A percentile compares a stretch with the other conserved stretches of the same genome.
phyloP scores from a whole-genome alignment of 2,888 invertebrate genomes.

The Diadegma fenestrale region DNA sequence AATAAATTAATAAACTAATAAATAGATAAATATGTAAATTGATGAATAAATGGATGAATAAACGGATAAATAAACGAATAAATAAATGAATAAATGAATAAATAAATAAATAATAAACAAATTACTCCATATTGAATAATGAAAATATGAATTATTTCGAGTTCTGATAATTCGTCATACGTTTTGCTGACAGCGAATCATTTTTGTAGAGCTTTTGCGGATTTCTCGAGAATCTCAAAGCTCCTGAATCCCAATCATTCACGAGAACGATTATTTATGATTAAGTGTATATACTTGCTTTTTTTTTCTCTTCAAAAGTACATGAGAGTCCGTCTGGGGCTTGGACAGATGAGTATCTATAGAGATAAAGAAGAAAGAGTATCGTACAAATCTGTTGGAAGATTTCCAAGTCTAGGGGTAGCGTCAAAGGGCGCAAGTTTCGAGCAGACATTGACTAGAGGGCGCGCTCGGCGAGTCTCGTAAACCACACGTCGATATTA shows the following conservation, averaged over 20 bases:
- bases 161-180: background rate
- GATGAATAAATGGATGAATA: no score
- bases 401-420: conserved; percentile 6
- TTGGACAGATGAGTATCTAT: background rate
- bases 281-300: background rate
- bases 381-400: background rate
- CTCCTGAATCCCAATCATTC: background rate
- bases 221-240: background rate
- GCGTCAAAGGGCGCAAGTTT: background rate
- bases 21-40: no score
- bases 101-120: no score
- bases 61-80: no score
- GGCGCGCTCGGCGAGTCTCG: conserved; percentile 43
- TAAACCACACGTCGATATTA: conserved; percentile 63
- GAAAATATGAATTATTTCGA: no score
- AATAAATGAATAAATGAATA: no score
- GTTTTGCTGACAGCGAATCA: background rate
- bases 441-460: background rate
- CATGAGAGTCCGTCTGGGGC: background rate
- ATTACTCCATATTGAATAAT: no score
- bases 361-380: background rate
- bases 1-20: no score
- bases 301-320: background rate
- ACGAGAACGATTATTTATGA: background rate
- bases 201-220: background rate